phyloP scores from a whole-genome alignment of 1,140 invertebrate genomes.

The Dysdera silvatica region DNA sequence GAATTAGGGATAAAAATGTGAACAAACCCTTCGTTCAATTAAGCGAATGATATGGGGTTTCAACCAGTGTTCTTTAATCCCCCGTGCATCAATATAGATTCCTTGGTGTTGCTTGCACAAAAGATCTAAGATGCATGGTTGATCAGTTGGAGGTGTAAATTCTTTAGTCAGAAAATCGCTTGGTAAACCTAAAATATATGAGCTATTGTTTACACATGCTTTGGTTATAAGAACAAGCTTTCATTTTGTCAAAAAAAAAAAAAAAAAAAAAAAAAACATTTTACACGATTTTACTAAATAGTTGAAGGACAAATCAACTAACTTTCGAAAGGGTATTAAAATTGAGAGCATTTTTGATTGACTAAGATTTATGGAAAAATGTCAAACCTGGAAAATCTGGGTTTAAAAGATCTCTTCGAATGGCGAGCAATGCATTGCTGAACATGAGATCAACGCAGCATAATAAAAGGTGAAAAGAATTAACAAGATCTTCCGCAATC shows the following conservation, averaged over 20 bases:
- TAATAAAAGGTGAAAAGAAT: slow-evolving; percentile 83
- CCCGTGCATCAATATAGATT: slow-evolving; percentile 73
- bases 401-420: slow-evolving; percentile 77
- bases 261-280: slow-evolving; percentile 14
- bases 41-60: slow-evolving; percentile 69
- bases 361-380: background rate
- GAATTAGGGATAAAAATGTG: background rate
- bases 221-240: too few relatives aligned
- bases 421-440: slow-evolving; percentile 70
- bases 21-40: slow-evolving; percentile 61
- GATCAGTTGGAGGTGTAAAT: slow-evolving; percentile 56
- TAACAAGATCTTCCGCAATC: slow-evolving; percentile 84
- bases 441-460: slow-evolving; percentile 86
- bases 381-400: slow-evolving; percentile 64
- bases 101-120: slow-evolving; percentile 74
- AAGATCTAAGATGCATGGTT: slow-evolving; percentile 72
- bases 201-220: too few relatives aligned
- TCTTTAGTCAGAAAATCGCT: slow-evolving; percentile 58
- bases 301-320: background rate
- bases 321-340: background rate
- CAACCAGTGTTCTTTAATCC: slow-evolving; percentile 82
- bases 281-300: slow-evolving; percentile 14
- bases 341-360: background rate
- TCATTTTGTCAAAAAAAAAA: too few relatives aligned
- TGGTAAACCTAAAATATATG: slow-evolving; percentile 56